Conservation (phyloP, 1,140 invertebrate species). For the Brachionus asplanchnoidis region DNA sequence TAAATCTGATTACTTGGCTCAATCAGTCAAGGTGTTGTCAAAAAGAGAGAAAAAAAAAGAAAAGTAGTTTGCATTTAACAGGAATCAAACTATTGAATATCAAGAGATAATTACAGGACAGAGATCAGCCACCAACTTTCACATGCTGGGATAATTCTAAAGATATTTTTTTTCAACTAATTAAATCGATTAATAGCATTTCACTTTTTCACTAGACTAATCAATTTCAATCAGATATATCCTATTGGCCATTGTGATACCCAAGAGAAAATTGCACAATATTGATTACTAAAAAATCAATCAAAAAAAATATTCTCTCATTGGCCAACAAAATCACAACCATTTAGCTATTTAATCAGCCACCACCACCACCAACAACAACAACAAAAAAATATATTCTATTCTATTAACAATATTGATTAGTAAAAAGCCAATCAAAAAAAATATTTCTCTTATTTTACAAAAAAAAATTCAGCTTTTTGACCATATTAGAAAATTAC, state of each 20-base stretch:
- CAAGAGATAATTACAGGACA: slow-evolving; percentile 17
- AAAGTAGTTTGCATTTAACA: neutral
- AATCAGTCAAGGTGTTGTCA: neutral
- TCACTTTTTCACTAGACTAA: neutral
- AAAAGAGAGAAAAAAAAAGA: too few relatives aligned
- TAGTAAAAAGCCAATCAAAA: too few relatives aligned
- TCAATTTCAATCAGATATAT: neutral
- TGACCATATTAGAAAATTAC: too few relatives aligned
- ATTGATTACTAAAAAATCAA: slow-evolving; percentile 7
- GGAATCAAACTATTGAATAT: neutral
- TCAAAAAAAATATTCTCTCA: neutral
- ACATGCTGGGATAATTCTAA: slow-evolving; percentile 10
- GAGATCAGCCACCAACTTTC: neutral
- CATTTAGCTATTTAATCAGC: neutral
- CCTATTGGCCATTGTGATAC: neutral
- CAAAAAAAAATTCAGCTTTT: too few relatives aligned
- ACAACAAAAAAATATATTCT: too few relatives aligned
- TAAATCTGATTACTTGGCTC: neutral
- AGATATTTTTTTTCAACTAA: neutral
- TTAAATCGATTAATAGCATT: slow-evolving; percentile 27
- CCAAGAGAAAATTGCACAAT: neutral
- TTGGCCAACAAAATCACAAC: neutral
- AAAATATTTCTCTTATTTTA: too few relatives aligned
- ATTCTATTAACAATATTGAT: too few relatives aligned
- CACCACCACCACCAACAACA: too few relatives aligned